These are phyloP conservation scores for Macrotus californicus DNA, from an alignment of 2,113 vertebrate genomes.

Conservation along the genomic window DNA sequence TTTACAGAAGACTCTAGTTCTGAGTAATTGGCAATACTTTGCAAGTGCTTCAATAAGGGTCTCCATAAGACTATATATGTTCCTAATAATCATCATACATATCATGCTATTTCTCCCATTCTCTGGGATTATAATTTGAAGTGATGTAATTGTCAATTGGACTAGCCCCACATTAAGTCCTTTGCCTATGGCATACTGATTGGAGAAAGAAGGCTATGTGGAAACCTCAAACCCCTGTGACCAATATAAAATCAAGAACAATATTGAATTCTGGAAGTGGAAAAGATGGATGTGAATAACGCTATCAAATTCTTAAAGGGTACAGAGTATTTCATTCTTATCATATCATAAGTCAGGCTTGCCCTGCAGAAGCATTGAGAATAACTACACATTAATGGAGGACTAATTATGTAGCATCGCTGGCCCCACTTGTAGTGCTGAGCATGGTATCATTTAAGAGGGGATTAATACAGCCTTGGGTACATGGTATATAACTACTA, in stretches of 20 bases:
- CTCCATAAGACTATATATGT: background rate
- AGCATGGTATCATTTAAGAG: background rate
- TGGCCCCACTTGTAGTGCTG: background rate
- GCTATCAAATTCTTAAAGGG: background rate
- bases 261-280: background rate
- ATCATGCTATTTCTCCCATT: background rate
- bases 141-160: background rate
- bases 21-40: background rate
- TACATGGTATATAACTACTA: background rate
- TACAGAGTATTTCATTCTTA: background rate
- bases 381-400: background rate
- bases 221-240: background rate
- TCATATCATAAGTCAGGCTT: background rate
- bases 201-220: background rate
- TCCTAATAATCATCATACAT: background rate
- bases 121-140: background rate
- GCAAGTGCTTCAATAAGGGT: background rate
- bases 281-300: background rate
- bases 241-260: background rate
- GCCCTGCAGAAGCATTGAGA: background rate
- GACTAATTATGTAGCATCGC: background rate
- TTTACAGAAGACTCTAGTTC: background rate
- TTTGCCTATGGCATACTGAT: background rate
- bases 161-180: background rate
- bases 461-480: background rate